Percentiles rank a stretch among this genome's conserved stretches.
These are phyloP conservation scores for Drosophila helvetica DNA, from an alignment of 2,888 invertebrate genomes.

Conservation along the genomic window DNA sequence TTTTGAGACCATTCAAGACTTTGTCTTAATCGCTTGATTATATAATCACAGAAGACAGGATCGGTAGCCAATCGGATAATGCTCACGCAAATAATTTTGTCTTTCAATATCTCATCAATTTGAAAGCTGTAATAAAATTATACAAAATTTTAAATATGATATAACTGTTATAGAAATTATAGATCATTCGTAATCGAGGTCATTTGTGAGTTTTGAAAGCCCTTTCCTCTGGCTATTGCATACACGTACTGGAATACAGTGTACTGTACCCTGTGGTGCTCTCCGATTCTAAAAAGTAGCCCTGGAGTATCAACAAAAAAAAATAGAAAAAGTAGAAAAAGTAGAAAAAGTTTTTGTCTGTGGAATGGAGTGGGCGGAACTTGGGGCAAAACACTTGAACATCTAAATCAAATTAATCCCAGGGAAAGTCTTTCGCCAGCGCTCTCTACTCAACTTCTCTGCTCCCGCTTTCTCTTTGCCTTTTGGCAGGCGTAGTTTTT, in stretches of 20 bases:
- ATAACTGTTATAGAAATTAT: too few species aligned
- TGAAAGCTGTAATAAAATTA: too few species aligned
- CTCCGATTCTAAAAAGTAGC: neutral
- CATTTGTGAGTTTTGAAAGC: neutral
- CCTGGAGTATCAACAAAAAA: neutral
- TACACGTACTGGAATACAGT: too few species aligned
- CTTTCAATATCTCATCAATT: too few species aligned
- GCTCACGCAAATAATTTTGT: too few species aligned
- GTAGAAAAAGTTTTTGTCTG: constrained; percentile 7
- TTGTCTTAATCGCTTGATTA: too few species aligned
- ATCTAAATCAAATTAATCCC: constrained; percentile 76
- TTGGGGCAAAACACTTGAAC: constrained; percentile 57
- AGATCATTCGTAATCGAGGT: too few species aligned
- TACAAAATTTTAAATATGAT: too few species aligned
- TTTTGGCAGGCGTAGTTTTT: constrained; percentile 54
- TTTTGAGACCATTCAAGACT: too few species aligned
- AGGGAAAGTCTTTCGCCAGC: constrained; percentile 36
- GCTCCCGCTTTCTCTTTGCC: constrained; percentile 11
- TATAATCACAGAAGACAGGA: too few species aligned
- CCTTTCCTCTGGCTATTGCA: neutral
- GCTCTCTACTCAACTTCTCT: neutral
- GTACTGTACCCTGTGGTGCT: neutral
- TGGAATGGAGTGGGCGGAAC: constrained; percentile 16
- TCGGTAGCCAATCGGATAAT: too few species aligned
- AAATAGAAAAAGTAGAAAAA: constrained; percentile 3